phyloP scores from a whole-genome alignment of 2,797 vertebrate species.

The Typhlichthys eigenmanni region DNA sequence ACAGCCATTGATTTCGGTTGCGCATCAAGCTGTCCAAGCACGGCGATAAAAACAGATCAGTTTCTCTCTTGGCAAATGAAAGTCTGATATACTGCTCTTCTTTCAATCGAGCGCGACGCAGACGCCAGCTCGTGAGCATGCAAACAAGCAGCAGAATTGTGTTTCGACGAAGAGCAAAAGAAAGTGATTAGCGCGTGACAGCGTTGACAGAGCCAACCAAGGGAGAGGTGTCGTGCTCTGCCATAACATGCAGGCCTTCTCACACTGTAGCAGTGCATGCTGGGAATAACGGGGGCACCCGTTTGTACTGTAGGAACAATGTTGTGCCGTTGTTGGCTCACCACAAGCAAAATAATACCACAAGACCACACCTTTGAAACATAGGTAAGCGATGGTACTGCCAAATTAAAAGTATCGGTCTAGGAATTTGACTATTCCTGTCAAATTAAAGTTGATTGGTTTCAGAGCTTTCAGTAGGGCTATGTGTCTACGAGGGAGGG shows the following conservation, averaged over 20 bases:
- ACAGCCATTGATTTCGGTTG: conserved; percentile 46
- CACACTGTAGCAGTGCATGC: conserved; percentile 5
- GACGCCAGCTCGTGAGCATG: conserved; percentile 32
- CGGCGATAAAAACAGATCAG: conserved; percentile 50
- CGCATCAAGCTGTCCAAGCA: conserved; percentile 40
- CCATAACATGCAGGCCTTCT: conserved; percentile 28
- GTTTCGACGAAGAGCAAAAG: conserved; percentile 21
- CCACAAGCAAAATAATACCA: no score
- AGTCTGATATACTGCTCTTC: conserved; percentile 55
- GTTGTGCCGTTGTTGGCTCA: background rate
- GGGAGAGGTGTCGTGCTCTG: conserved; percentile 13
- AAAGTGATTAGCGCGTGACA: conserved; percentile 23
- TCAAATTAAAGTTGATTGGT: no score
- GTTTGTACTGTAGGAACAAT: conserved; percentile 32
- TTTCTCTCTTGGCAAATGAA: conserved; percentile 57
- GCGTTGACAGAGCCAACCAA: conserved; percentile 16
- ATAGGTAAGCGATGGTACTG: background rate
- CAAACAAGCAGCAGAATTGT: conserved; percentile 39
- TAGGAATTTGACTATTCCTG: no score
- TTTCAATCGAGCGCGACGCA: conserved; percentile 24
- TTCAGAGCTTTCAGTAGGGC: no score
- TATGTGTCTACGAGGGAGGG: no score
- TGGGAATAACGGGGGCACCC: conserved; percentile 54
- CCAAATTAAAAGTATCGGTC: background rate
- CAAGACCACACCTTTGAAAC: background rate